A percentile compares a stretch with the other conserved stretches of the same genome.
Evolutionary conservation across 1,140 invertebrate species (phyloP).

Genomic region (Leucophenga varia): DNA sequence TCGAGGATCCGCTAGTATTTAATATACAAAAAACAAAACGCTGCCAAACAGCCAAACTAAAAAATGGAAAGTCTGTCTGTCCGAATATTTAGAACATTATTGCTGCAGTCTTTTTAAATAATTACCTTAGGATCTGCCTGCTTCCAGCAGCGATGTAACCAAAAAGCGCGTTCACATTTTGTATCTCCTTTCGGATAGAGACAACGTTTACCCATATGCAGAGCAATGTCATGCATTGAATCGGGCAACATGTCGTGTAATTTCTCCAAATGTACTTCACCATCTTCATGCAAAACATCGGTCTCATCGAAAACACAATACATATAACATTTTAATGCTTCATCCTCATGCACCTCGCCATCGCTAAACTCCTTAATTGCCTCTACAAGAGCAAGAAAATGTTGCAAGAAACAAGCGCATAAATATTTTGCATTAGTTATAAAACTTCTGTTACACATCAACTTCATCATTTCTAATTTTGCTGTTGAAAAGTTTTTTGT

Average conservation of each 20-base stretch:
- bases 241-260: conserved; percentile 29
- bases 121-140: conserved; percentile 33
- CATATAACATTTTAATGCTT: conserved; percentile 41
- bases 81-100: too few species aligned
- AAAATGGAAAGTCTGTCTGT: too few species aligned
- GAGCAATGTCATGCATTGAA: conserved; percentile 37
- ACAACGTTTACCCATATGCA: conserved; percentile 38
- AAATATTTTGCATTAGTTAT: too few species aligned
- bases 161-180: conserved; percentile 39
- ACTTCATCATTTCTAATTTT: background rate
- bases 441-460: too few species aligned
- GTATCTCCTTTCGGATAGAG: conserved; percentile 37
- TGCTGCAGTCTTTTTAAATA: background rate
- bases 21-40: too few species aligned
- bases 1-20: too few species aligned
- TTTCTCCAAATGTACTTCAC: conserved; percentile 37
- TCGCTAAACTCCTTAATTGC: conserved; percentile 47
- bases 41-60: too few species aligned
- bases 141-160: conserved; percentile 45
- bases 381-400: too few species aligned
- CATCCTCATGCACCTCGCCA: conserved; percentile 39
- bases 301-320: conserved; percentile 39
- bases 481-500: conserved; percentile 5
- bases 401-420: too few species aligned
- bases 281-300: conserved; percentile 36